phyloP scores from a whole-genome alignment of 2,113 vertebrate genomes.

The Talpa occidentalis region DNA sequence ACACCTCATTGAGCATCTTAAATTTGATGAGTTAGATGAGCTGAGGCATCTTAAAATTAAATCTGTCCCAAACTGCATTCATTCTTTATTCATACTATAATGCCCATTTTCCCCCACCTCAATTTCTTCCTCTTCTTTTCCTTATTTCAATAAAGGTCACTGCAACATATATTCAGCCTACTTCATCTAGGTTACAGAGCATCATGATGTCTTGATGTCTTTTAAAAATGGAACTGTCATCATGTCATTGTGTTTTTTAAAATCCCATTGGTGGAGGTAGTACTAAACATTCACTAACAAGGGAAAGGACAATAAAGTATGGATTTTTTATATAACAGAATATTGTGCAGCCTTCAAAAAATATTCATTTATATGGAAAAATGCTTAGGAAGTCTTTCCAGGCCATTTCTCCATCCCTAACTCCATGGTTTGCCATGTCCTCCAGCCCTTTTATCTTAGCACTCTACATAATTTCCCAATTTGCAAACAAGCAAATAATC shows the following conservation, averaged over 20 bases:
- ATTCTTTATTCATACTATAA: background rate
- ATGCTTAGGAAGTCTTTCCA: background rate
- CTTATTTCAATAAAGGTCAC: background rate
- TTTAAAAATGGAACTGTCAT: background rate
- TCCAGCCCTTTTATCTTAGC: background rate
- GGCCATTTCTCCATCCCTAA: background rate
- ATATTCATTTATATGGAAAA: background rate
- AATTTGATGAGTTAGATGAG: background rate
- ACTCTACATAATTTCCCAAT: background rate
- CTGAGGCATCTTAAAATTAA: background rate
- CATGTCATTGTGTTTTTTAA: background rate
- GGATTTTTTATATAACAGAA: background rate
- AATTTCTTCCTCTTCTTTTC: background rate
- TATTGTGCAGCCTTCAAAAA: background rate
- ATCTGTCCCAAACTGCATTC: no score
- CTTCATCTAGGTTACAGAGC: background rate
- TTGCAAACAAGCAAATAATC: background rate
- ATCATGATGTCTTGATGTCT: no score
- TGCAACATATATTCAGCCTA: background rate
- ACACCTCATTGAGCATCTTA: background rate
- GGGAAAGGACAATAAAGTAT: background rate
- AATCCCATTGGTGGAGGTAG: background rate
- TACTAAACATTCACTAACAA: background rate
- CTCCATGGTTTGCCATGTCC: background rate
- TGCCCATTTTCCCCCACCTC: background rate